Evolutionary conservation across 2,888 invertebrate genomes (phyloP).

Genomic region (Phorcus lineatus): DNA sequence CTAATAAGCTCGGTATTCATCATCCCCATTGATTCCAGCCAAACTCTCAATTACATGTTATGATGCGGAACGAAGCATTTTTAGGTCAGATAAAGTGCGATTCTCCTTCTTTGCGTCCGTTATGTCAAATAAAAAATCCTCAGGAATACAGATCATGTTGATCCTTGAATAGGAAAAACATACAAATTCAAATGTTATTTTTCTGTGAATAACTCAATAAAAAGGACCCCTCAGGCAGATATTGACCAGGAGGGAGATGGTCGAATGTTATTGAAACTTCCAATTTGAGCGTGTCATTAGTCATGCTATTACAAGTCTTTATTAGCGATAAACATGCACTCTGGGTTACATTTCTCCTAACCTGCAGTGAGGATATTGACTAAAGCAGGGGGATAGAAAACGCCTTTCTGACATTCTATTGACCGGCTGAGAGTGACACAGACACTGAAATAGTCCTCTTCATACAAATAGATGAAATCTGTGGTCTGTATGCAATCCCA

Average conservation of each 20-base stretch:
- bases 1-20: slow-evolving; percentile 1
- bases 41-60: too few species aligned
- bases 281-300: neutral
- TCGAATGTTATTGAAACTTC: neutral
- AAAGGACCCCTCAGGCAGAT: too few species aligned
- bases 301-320: neutral
- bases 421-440: neutral
- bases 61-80: too few species aligned
- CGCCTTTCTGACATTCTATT: neutral
- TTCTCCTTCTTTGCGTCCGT: too few species aligned
- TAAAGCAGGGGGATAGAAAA: neutral
- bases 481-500: neutral
- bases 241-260: too few species aligned
- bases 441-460: neutral
- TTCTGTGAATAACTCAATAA: too few species aligned
- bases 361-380: neutral
- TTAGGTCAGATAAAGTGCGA: too few species aligned
- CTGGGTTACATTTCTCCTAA: neutral
- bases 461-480: neutral
- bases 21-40: neutral
- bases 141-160: neutral
- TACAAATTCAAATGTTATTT: too few species aligned
- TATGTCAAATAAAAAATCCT: too few species aligned
- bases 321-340: neutral
- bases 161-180: neutral